Base-by-base conservation (phyloP, 2,888 invertebrate genomes). In the Hirtodrosophila alboralis region DNA sequence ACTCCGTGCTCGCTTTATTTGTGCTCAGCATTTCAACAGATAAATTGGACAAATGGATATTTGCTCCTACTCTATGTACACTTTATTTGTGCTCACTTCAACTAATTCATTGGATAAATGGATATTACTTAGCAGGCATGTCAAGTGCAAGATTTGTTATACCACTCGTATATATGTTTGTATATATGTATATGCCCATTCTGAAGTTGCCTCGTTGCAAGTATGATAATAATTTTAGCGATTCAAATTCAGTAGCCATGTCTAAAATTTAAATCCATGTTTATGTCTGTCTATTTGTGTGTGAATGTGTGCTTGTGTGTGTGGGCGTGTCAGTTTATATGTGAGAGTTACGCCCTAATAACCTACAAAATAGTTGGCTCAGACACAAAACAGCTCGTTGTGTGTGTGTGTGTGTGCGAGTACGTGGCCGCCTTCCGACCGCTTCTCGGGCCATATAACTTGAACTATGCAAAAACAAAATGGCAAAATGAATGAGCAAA, bases 311-410 rank as follows among this genome's bases (percentile, higher is more conserved):
- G n/a, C n/a, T n/a, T 57, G 52, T 54, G 57, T 59, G 37, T 58
- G 57, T 30, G 30, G 36, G 53, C 48, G 74, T 56, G 49, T 53
- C 52, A 36, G 57, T 47, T 34, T 64, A 58, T 62, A 49, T 60
- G 60, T 68, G 58, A 54, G 61, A 61, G 75, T 84, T 81, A 78
- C 79, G 79, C 79, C 79, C 84, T 84, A 84, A 83, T 78, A 78
- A 78, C 77, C 77, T 78, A 78, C 76, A 83, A 78, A 78, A 83
- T 75, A 79, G 79, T 84, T 84, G 78, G 72, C 79, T 45, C 64
- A 64, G 71, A 73, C 73, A 72, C 73, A 72, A 81, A 84, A 80
- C 80, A 73, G 66, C 60, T 60, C 47, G 60, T n/a, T 21, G 37
- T 33, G 31, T 51, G 21, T 31, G 12, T 49, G 38, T 43, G 10